A percentile compares a stretch with the other conserved stretches of the same genome.
Evolutionary conservation across 2,113 vertebrate species (phyloP).

Genomic region (Lepus timidus): DNA sequence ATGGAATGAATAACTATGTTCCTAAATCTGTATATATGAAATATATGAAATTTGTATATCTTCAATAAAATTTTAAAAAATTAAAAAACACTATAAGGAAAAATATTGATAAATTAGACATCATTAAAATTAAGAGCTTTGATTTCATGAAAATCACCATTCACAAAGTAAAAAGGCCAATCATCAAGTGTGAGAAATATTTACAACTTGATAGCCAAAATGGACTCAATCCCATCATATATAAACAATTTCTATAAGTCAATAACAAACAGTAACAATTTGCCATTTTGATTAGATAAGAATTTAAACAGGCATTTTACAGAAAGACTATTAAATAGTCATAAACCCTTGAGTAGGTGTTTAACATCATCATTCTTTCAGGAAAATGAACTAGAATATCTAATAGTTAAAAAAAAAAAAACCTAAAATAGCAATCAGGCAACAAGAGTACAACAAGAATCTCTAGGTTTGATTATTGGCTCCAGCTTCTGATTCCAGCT

Average conservation of each 20-base stretch:
- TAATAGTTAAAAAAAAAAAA: background rate
- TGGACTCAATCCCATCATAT: background rate
- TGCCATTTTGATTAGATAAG: background rate
- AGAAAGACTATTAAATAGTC: background rate
- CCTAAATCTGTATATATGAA: too few species aligned
- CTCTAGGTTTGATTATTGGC: too few species aligned
- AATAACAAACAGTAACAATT: background rate
- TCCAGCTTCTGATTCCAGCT: too few species aligned
- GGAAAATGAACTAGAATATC: background rate
- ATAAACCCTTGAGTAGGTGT: background rate
- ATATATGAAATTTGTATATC: too few species aligned
- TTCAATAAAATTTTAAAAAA: too few species aligned
- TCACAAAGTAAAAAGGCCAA: background rate
- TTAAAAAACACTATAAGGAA: background rate
- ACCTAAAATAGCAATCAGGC: background rate
- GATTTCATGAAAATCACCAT: background rate
- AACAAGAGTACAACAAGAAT: background rate
- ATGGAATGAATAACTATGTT: too few species aligned
- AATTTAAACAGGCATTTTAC: background rate
- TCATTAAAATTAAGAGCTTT: slow-evolving; percentile 10
- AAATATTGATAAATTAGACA: slow-evolving; percentile 1
- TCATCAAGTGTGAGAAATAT: background rate
- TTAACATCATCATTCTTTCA: slow-evolving; percentile 29
- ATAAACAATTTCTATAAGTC: background rate
- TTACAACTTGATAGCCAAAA: background rate